Evolutionary conservation across 1,140 invertebrate genomes (phyloP), one percentile per base, ranked within the genome.

Genomic region (Melitaea cinxia): DNA sequence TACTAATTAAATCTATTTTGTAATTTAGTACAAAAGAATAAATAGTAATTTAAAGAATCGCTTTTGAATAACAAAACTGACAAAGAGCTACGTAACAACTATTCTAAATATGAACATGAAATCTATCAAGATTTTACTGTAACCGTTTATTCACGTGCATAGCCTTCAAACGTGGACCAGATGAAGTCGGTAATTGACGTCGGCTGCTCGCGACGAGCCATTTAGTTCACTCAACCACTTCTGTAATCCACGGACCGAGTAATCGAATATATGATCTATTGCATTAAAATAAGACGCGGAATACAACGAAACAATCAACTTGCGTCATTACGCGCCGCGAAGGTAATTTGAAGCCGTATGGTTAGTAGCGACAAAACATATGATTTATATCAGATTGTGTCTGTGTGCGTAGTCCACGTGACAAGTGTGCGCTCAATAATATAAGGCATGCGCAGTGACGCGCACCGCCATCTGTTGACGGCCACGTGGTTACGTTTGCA

Each of bases 171-270:
- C 70, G 67, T 64, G 65, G 75, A 73, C 74, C 78, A 82, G 80
- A 88, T 86, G 83, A 80, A 79, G 78, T 77, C 72, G 66, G 69
- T 88, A 87, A 88, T 88, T 89, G 83, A 87, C 79, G 80, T 81
- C 74, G 72, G 72, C 76, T 80, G 76, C 67, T 75, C 66, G 75
- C 76, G 66, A 78, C 75, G 67, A 78, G 70, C 77, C 78, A 84
- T 84, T 85, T 80, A 82, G 75, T 77, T 77, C 78, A 76, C 73
- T 80, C 78, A 77, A 78, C 76, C 78, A 77, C 82, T 84, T 76
- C 67, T 78, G 56, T 74, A 67, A 60, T 68, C 65, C 21, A 26
- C 23, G 24, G 14, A 47, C 4, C 42, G 42, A 0, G 4, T 55
- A 66, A 65, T 9, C 5, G 17, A 59, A 26, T 28, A 70, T 59